These are phyloP conservation scores for Umimayanthus chanpuru DNA, from an alignment of 92 coral and sea anemone genomes.

Conservation along the genomic window DNA sequence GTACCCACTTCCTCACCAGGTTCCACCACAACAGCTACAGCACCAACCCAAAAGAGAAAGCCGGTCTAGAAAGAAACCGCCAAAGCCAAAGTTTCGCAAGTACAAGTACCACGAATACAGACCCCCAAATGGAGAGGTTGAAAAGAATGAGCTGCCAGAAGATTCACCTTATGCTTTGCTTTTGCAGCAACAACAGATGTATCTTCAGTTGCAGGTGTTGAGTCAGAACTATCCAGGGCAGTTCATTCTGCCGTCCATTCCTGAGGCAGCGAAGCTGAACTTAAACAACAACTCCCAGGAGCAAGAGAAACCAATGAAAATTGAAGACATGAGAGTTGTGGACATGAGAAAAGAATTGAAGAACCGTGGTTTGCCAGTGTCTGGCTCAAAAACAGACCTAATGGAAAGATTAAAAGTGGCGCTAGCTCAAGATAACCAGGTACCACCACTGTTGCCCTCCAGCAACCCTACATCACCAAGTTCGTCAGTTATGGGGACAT, in stretches of 20 bases:
- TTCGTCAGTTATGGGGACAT: slow-evolving; percentile 38
- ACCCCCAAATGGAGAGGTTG: slow-evolving; percentile 91
- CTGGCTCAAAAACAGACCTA: slow-evolving; percentile 90
- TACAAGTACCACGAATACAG: slow-evolving; percentile 86
- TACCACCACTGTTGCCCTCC: slow-evolving; percentile 17
- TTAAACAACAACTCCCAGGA: slow-evolving; percentile 58
- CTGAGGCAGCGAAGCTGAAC: slow-evolving; percentile 66
- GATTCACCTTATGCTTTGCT: slow-evolving; percentile 96
- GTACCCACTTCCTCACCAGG: slow-evolving; percentile 53
- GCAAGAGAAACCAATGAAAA: slow-evolving; percentile 84
- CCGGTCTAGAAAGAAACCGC: slow-evolving; percentile 81
- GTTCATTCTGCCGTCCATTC: slow-evolving; percentile 83
- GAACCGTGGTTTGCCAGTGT: slow-evolving; percentile 91
- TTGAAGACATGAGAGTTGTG: slow-evolving; percentile 97
- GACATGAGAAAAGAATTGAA: slow-evolving; percentile 96
- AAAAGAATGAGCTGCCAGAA: slow-evolving; percentile 80
- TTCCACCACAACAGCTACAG: slow-evolving; percentile 54
- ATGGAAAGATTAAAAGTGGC: slow-evolving; percentile 80
- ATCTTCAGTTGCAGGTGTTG: slow-evolving; percentile 90
- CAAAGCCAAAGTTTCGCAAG: slow-evolving; percentile 80
- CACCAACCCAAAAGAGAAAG: slow-evolving; percentile 76
- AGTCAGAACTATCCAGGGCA: slow-evolving; percentile 95
- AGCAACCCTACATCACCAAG: slow-evolving; percentile 48
- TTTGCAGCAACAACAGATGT: slow-evolving; percentile 94
- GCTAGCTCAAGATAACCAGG: slow-evolving; percentile 43